Conservation (phyloP, 2,113 vertebrate genomes). For the Hoplias malabaricus region DNA sequence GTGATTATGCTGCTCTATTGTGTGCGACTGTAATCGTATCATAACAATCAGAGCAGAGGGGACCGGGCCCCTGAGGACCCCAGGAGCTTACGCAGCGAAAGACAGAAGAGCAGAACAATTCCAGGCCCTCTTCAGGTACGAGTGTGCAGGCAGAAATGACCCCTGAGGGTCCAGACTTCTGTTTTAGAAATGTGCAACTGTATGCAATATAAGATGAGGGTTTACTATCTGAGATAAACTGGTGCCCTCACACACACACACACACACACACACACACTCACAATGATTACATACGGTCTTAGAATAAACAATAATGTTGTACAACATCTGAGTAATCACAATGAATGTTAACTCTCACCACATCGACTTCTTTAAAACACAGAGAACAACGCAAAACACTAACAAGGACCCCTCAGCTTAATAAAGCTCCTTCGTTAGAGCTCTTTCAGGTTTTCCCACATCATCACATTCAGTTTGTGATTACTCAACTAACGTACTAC, state of each 20-base stretch:
- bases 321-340: too few relatives aligned
- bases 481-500: constrained; percentile 10
- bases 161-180: constrained; percentile 18
- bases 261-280: not conserved
- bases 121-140: constrained; percentile 31
- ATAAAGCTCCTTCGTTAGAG: not conserved
- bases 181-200: constrained; percentile 36
- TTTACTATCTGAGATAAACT: constrained; percentile 1
- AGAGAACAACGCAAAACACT: not conserved
- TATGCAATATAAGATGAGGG: constrained; percentile 10
- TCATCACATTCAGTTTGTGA: constrained; percentile 24
- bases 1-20: constrained; percentile 38
- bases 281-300: too few relatives aligned
- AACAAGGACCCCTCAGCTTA: not conserved
- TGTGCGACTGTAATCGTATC: constrained; percentile 36
- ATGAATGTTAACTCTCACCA: too few relatives aligned
- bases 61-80: constrained; percentile 20
- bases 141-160: constrained; percentile 14
- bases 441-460: not conserved
- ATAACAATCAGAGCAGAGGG: constrained; percentile 36
- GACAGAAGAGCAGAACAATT: constrained; percentile 23
- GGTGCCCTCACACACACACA: not conserved
- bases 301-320: too few relatives aligned
- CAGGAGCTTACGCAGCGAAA: constrained; percentile 16
- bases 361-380: too few relatives aligned